Evolutionary conservation across 2,797 vertebrate genomes (phyloP), one percentile per base, ranked within the genome.

Genomic region (Girardinus metallicus): DNA sequence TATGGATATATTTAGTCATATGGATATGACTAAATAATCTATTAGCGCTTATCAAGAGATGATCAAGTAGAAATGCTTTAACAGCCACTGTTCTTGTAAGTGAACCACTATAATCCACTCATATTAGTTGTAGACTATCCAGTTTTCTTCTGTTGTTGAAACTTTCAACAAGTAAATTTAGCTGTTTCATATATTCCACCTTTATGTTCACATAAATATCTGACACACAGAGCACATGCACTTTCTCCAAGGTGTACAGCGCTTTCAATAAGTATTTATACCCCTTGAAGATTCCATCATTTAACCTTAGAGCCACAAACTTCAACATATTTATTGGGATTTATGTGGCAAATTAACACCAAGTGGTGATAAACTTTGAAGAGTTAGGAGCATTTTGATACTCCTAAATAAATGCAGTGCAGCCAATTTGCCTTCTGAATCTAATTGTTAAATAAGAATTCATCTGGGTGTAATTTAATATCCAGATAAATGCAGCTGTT

Each of bases 151-250:
- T 43, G 23, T n/a, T 41, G 64, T 70, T 39, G 34, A 68, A 70
- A 70, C 12, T n/a, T 71, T 43, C 36, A 26, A 44, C 26, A 44
- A 3, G 26, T 46, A 44, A 16, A 29, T 10, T 46, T 18, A 71
- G 13, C 68, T 44, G 41, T 43, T n/a, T n/a, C 41, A 46, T 18
- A 43, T 70, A 34, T 68, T 16, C 71, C 6, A 43, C 60, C 1
- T 16, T 18, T 16, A 18, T 39, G 66, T 47, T 83, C 75, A 53
- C 31, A 85, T 18, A 39, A 18, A 75, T n/a, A 76, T 66, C 43
- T 64, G 36, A 7, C 15, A 36, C 26, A 46, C 23, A 3, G 11
- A 71, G 13, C 12, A 44, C 41, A 26, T n/a, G 12, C 16, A 71
- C n/a, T n/a, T 44, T n/a, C 68, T 7, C 68, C 68, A 60, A n/a